Evolutionary conservation across 2,888 invertebrate genomes (phyloP).

Genomic region (Argynnis bischoffii): DNA sequence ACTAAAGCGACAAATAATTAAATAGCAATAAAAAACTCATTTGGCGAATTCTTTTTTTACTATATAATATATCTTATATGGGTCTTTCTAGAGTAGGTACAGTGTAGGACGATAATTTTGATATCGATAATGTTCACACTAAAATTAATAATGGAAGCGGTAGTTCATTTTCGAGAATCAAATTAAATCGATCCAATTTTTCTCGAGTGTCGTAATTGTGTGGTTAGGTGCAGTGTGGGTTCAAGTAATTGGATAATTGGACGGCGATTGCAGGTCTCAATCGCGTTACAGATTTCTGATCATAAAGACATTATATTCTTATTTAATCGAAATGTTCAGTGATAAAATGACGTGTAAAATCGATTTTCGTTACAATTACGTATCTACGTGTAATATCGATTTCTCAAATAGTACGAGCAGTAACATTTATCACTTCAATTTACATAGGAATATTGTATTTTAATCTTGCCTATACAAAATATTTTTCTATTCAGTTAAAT

Average conservation of each 20-base stretch:
- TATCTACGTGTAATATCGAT: not conserved
- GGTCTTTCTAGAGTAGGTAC: not conserved
- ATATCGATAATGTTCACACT: conserved; percentile 60
- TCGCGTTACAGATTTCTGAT: conserved; percentile 42
- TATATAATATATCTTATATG: not conserved
- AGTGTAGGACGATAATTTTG: conserved; percentile 37
- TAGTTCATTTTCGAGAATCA: conserved; percentile 39
- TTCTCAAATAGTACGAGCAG: conserved; percentile 10
- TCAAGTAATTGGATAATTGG: conserved; percentile 57
- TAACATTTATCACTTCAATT: not conserved
- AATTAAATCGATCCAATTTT: conserved; percentile 41
- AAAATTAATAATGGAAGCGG: conserved; percentile 37
- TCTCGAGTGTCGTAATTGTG: conserved; percentile 42
- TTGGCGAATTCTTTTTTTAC: too few species aligned
- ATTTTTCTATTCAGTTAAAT: too few species aligned
- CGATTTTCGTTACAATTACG: conserved; percentile 7
- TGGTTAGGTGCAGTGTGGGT: conserved; percentile 43
- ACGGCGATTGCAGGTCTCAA: conserved; percentile 44
- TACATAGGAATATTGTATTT: too few species aligned
- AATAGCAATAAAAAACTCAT: too few species aligned
- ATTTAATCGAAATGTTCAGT: conserved; percentile 41
- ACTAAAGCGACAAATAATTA: too few species aligned
- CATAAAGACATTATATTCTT: conserved; percentile 49
- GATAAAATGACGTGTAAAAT: conserved; percentile 17
- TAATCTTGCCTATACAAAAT: not conserved